These are phyloP conservation scores for Gobionotothen gibberifrons DNA, from an alignment of 2,797 vertebrate genomes.

Conservation along the genomic window DNA sequence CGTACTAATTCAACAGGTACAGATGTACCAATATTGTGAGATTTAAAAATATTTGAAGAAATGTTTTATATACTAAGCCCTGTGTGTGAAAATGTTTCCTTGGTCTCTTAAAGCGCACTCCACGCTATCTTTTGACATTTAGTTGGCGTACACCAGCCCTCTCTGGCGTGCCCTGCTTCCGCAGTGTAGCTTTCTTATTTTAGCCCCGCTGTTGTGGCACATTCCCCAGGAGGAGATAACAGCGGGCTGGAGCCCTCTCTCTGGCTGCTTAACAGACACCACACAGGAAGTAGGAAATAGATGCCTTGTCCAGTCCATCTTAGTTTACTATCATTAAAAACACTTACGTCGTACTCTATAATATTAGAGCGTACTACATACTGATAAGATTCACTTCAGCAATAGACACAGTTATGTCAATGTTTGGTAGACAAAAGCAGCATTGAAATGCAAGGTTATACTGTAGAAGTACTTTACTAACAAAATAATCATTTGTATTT, in stretches of 20 bases:
- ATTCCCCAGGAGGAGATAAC: conserved; percentile 85
- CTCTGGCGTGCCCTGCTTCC: conserved; percentile 71
- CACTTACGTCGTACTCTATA: neutral
- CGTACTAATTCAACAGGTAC: neutral
- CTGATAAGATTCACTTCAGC: neutral
- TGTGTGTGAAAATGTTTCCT: conserved; percentile 22
- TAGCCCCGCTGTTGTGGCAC: conserved; percentile 83
- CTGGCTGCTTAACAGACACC: conserved; percentile 36
- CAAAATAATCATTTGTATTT: too few species aligned
- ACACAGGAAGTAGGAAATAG: conserved; percentile 54
- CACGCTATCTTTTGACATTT: conserved; percentile 84
- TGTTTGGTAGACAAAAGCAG: neutral
- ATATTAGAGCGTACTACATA: neutral
- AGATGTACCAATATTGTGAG: neutral
- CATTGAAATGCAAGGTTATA: neutral
- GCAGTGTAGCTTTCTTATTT: conserved; percentile 80
- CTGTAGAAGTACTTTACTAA: too few species aligned
- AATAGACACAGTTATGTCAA: neutral
- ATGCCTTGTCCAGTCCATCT: conserved; percentile 13
- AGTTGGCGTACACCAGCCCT: conserved; percentile 72
- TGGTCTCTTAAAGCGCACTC: conserved; percentile 30
- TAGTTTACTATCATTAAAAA: conserved; percentile 2
- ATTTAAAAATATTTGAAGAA: neutral
- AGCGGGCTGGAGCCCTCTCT: conserved; percentile 56
- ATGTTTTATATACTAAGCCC: neutral